phyloP scores from a whole-genome alignment of 2,888 invertebrate species.

The Lochmaea capreae region DNA sequence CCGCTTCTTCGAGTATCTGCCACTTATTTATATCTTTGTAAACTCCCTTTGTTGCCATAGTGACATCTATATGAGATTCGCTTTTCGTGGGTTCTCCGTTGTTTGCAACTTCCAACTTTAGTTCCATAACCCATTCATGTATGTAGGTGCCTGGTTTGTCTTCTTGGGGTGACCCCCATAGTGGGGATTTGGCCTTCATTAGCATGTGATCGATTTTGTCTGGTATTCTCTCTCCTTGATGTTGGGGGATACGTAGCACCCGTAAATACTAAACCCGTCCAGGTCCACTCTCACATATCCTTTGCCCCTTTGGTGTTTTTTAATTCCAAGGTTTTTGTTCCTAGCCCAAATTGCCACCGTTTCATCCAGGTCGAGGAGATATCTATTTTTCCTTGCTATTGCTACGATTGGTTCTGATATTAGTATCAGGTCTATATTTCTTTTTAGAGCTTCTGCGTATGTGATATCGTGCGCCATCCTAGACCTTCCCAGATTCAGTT shows the following conservation, averaged over 20 bases:
- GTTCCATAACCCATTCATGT: background rate
- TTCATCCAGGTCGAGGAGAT: background rate
- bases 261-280: background rate
- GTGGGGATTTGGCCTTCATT: slow-evolving; percentile 8
- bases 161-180: slow-evolving; percentile 6
- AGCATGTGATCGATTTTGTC: background rate
- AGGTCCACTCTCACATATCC: slow-evolving; percentile 13
- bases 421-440: background rate
- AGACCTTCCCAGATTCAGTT: slow-evolving; percentile 19
- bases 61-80: too few species aligned
- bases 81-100: slow-evolving; percentile 14
- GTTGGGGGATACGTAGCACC: slow-evolving; percentile 25
- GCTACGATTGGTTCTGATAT: background rate
- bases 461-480: slow-evolving; percentile 11
- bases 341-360: background rate
- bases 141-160: slow-evolving; percentile 8
- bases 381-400: background rate
- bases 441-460: background rate
- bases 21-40: background rate
- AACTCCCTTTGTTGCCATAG: too few species aligned
- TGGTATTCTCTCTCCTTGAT: background rate
- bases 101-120: background rate
- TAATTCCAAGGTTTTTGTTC: slow-evolving; percentile 5
- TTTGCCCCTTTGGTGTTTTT: background rate
- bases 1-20: background rate